phyloP scores from a whole-genome alignment of 2,113 vertebrate genomes.

The Bubo blakistoni region DNA sequence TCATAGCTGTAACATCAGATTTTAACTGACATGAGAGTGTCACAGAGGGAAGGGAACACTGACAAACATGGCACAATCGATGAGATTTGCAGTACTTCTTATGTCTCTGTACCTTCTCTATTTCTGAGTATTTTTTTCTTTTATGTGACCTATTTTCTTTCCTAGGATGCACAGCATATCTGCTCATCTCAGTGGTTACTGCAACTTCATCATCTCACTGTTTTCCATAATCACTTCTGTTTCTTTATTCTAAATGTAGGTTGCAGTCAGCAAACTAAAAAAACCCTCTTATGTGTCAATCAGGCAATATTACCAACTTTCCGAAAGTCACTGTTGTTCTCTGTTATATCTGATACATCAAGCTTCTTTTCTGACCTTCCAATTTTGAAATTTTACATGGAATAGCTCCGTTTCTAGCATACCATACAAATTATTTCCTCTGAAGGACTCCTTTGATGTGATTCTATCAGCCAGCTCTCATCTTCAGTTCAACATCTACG shows the following conservation, averaged over 20 bases:
- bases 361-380: background rate
- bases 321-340: background rate
- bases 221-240: background rate
- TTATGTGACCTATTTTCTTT: background rate
- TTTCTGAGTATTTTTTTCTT: background rate
- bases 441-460: background rate
- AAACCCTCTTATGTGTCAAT: background rate
- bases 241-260: background rate
- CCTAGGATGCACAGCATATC: background rate
- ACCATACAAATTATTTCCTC: background rate
- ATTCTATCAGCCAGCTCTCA: background rate
- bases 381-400: background rate
- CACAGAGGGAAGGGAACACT: background rate
- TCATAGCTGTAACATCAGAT: background rate
- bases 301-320: background rate
- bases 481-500: background rate
- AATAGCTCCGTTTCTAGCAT: background rate
- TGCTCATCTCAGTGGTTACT: background rate
- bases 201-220: background rate
- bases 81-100: background rate
- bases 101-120: background rate
- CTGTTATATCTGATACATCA: background rate
- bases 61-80: fast-evolving
- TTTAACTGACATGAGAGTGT: background rate
- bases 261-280: background rate